phyloP scores from a whole-genome alignment of 2,888 invertebrate species.

The Cerastis leucographa region DNA sequence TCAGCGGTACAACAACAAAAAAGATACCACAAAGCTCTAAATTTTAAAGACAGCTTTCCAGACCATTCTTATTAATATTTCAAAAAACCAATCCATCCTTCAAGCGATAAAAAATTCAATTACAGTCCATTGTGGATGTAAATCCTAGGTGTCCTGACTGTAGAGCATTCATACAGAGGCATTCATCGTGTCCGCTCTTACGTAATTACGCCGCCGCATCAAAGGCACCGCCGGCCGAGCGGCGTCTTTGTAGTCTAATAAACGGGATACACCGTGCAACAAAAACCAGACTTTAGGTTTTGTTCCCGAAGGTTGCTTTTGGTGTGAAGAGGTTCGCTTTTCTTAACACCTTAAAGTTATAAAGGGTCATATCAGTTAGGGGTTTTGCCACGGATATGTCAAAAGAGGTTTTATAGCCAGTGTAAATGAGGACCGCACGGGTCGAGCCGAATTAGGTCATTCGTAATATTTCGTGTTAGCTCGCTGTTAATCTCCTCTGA shows the following conservation, averaged over 20 bases:
- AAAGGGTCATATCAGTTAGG: constrained; percentile 89
- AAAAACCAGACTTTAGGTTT: constrained; percentile 56
- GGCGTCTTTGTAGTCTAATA: constrained; percentile 89
- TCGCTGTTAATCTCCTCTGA: constrained; percentile 63
- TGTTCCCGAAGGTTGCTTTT: constrained; percentile 56
- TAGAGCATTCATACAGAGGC: constrained; percentile 71
- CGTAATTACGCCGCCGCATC: constrained; percentile 88
- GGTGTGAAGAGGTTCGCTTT: constrained; percentile 61
- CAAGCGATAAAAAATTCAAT: constrained; percentile 64
- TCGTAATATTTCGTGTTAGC: constrained; percentile 74
- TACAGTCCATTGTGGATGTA: constrained; percentile 71
- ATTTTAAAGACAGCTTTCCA: constrained; percentile 5
- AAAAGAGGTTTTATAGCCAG: constrained; percentile 90
- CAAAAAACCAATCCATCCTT: constrained; percentile 50
- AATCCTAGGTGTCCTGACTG: constrained; percentile 78
- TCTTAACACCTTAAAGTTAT: constrained; percentile 89
- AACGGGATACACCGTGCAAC: constrained; percentile 75
- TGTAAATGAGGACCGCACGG: constrained; percentile 89
- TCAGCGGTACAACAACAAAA: not conserved
- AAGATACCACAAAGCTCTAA: not conserved
- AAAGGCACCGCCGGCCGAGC: constrained; percentile 86
- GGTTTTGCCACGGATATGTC: constrained; percentile 91
- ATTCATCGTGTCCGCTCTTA: constrained; percentile 78
- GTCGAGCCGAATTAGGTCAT: constrained; percentile 83
- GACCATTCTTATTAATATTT: constrained; percentile 43